These are phyloP conservation scores for Sminthurides bifidus DNA, from an alignment of 1,140 invertebrate species.

Conservation along the genomic window DNA sequence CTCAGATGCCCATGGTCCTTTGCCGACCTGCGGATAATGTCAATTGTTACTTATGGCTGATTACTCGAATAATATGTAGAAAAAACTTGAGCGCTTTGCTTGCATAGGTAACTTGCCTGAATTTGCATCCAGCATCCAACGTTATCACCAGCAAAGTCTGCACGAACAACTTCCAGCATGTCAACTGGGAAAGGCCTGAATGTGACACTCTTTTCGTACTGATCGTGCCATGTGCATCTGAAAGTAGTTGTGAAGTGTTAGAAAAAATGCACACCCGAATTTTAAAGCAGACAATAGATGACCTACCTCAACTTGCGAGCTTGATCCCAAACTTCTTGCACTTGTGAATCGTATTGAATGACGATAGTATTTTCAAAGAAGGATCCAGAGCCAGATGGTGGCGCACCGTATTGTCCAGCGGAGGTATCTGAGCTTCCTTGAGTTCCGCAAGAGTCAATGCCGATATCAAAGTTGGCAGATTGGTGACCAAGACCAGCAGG, in stretches of 20 bases:
- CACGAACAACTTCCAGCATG: constrained; percentile 84
- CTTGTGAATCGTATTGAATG: constrained; percentile 85
- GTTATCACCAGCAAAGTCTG: constrained; percentile 88
- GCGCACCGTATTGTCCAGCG: constrained; percentile 64
- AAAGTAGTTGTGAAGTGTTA: not conserved
- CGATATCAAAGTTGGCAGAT: constrained; percentile 80
- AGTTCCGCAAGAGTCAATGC: constrained; percentile 79
- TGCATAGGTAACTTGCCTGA: constrained; percentile 39
- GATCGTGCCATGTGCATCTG: constrained; percentile 82
- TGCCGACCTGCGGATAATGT: constrained; percentile 52
- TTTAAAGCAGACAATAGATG: not conserved
- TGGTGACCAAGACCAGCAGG: constrained; percentile 72
- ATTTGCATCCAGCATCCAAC: constrained; percentile 93
- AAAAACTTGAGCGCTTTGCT: not conserved
- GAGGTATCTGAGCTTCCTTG: constrained; percentile 80
- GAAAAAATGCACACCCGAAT: not conserved
- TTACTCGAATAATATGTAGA: not conserved
- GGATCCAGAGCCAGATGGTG: constrained; percentile 74
- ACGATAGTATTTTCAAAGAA: constrained; percentile 93
- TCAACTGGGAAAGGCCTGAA: constrained; percentile 90
- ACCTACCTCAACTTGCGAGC: constrained; percentile 61
- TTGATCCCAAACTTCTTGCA: constrained; percentile 94
- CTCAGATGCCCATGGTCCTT: constrained; percentile 89
- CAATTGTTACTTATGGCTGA: not conserved
- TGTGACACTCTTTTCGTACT: constrained; percentile 89